phyloP scores from a whole-genome alignment of 1,140 invertebrate genomes.

The Drosophila bocqueti region DNA sequence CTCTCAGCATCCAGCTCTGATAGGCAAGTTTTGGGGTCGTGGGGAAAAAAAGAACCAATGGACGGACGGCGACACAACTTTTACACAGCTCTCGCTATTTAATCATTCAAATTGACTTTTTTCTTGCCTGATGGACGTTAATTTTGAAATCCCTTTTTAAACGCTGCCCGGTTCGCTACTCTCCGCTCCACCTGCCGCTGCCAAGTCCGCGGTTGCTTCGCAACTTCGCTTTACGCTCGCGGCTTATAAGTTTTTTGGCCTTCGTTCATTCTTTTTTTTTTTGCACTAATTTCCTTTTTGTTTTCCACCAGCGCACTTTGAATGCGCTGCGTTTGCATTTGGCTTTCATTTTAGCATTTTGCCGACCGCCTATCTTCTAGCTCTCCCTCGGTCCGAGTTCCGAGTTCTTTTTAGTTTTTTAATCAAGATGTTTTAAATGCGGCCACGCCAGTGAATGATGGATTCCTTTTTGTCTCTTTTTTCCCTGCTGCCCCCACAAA shows the following conservation, averaged over 20 bases:
- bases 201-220: conserved; percentile 27
- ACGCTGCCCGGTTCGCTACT: conserved; percentile 19
- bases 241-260: conserved; percentile 75
- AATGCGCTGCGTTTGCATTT: conserved; percentile 79
- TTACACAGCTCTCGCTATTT: conserved; percentile 72
- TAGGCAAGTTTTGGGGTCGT: background rate
- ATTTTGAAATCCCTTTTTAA: conserved; percentile 78
- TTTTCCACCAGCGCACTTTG: conserved; percentile 64
- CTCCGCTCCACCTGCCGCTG: background rate
- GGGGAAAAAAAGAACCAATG: conserved; percentile 26
- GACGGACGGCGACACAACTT: conserved; percentile 41
- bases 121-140: conserved; percentile 71
- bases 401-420: conserved; percentile 69
- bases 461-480: conserved; percentile 56
- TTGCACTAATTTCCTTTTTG: conserved; percentile 48
- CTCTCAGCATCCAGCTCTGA: background rate
- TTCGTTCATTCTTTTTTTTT: conserved; percentile 34
- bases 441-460: conserved; percentile 76
- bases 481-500: conserved; percentile 27
- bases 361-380: conserved; percentile 45
- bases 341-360: conserved; percentile 75
- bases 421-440: conserved; percentile 82
- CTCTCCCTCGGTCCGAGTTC: conserved; percentile 5
- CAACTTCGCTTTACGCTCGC: conserved; percentile 74
- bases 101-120: conserved; percentile 81